phyloP scores from a whole-genome alignment of 1,140 invertebrate species.

The Uloborus diversus region DNA sequence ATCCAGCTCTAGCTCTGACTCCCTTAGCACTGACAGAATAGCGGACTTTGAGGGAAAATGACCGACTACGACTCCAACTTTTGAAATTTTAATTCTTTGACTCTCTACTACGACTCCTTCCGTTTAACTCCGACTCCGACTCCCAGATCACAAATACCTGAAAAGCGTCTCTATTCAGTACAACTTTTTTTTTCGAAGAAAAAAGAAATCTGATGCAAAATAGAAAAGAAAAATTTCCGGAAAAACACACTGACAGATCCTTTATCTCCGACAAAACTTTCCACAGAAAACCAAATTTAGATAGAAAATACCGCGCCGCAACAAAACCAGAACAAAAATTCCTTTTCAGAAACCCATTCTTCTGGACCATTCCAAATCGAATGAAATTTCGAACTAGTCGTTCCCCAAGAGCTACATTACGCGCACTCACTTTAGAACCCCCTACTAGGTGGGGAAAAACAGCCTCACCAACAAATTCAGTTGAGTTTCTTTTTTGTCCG shows the following conservation, averaged over 20 bases:
- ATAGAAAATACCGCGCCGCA: conserved; percentile 20
- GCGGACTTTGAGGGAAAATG: no score
- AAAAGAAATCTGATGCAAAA: neutral
- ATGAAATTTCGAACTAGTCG: conserved; percentile 23
- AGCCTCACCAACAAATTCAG: conserved; percentile 31
- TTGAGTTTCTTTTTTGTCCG: conserved; percentile 46
- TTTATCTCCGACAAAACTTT: conserved; percentile 32
- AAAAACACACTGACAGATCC: neutral
- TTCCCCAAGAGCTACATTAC: conserved; percentile 42
- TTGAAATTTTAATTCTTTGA: no score
- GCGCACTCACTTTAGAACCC: conserved; percentile 5
- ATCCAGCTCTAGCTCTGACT: no score
- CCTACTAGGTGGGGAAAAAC: neutral
- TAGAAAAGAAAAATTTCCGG: neutral
- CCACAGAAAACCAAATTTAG: conserved; percentile 43
- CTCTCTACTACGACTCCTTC: no score
- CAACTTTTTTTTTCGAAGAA: neutral
- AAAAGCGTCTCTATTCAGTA: no score
- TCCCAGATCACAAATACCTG: no score
- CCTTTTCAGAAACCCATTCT: conserved; percentile 48
- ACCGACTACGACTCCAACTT: no score
- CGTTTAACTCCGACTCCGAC: no score
- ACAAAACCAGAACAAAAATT: conserved; percentile 15
- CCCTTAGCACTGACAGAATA: no score
- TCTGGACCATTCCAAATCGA: conserved; percentile 48